Percentiles rank a stretch among this genome's conserved stretches.
Conservation (phyloP, 2,797 vertebrate species). For the Margarornis squamiger region DNA sequence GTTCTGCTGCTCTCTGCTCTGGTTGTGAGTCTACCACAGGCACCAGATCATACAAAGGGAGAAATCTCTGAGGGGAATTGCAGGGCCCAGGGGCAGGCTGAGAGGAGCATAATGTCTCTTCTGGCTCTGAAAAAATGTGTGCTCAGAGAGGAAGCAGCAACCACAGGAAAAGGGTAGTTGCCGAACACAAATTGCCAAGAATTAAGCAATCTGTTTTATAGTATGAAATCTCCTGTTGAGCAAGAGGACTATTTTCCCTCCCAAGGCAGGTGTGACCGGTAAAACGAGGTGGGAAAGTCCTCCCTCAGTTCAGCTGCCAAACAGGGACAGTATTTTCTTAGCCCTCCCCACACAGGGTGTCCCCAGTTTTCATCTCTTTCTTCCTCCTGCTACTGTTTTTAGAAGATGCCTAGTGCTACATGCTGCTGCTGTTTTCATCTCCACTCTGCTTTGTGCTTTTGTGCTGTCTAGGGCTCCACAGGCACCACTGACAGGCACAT, state of each 20-base stretch:
- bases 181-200: background rate
- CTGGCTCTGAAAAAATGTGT: background rate
- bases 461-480: background rate
- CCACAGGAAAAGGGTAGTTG: conserved; percentile 4
- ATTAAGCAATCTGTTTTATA: conserved; percentile 26
- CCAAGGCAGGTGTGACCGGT: background rate
- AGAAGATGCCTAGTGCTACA: background rate
- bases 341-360: background rate
- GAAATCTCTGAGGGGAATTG: background rate
- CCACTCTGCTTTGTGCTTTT: background rate
- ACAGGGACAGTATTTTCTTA: background rate
- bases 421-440: background rate
- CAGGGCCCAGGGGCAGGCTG: background rate
- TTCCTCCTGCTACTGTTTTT: background rate
- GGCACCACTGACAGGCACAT: accelerated
- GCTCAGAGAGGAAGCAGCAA: conserved; percentile 21
- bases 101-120: background rate
- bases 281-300: background rate
- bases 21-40: background rate
- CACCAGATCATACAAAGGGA: background rate
- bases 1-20: background rate
- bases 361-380: background rate
- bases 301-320: background rate
- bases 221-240: conserved; percentile 19
- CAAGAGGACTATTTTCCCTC: background rate